Base-by-base conservation (phyloP, 2,797 vertebrate genomes). In the Coreius guichenoti region DNA sequence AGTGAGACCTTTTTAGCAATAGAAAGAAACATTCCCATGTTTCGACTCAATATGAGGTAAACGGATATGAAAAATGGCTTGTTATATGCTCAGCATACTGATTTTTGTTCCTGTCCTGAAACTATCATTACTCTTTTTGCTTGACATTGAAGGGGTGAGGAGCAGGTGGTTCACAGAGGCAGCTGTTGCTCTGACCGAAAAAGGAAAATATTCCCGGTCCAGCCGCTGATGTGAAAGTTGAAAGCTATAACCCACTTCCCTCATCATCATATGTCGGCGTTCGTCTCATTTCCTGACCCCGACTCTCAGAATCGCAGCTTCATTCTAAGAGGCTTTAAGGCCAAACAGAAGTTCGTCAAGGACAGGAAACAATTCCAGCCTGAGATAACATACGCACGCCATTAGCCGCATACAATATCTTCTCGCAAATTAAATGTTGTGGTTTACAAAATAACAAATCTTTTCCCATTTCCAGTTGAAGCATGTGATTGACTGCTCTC, bases 261-360 rank as follows among this genome's bases (percentile, higher is more conserved):
- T 86, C 89, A 77, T 78, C 81, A 90, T 89, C 92, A 13, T 39
- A 81, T 92, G 92, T 92, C 84, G 76, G 90, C 90, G 91, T 94
- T 92, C 87, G 91, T 88, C 92, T 96, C 94, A 92, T 95, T 95
- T 96, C 94, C 95, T 94, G 94, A 92, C 90, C 90, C 47, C 23
- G 81, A 86, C 86, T 94, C 93, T 91, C 92, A 86, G 89, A 91
- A 89, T 92, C 83, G 65, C 84, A 72, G 89, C 90, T 90, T 82
- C 88, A 87, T 86, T 91, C 89, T 88, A 89, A 87, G 82, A 90
- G 82, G 86, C 13, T 51, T 54, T 84, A 54, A 90, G 90, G 89
- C 80, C 86, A 87, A 87, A 77, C 58, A 87, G 91, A 89, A 81
- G 83, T 72, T 81, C 54, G 26, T 73, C 82, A 82, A 58, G 79